Conservation (phyloP, 1,140 invertebrate genomes). For the Capitella teleta region DNA sequence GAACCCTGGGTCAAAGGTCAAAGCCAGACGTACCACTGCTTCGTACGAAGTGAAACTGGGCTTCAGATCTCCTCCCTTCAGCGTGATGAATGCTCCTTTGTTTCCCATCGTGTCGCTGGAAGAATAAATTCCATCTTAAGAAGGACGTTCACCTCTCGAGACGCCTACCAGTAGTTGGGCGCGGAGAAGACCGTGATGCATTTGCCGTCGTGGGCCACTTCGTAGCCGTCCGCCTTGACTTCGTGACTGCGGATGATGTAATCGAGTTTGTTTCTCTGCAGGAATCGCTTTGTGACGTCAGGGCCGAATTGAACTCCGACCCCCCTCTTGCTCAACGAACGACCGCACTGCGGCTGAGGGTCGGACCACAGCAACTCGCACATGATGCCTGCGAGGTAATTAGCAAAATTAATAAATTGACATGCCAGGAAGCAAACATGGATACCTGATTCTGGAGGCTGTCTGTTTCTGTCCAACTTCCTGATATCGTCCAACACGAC, state of each 20-base stretch:
- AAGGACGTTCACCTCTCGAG: not conserved
- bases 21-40: constrained; percentile 66
- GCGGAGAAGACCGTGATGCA: constrained; percentile 59
- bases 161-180: constrained; percentile 88
- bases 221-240: constrained; percentile 93
- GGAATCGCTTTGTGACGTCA: constrained; percentile 82
- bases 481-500: constrained; percentile 84
- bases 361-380: constrained; percentile 97
- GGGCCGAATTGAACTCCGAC: constrained; percentile 98
- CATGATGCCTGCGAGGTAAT: constrained; percentile 67
- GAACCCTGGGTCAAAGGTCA: not conserved
- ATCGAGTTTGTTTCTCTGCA: constrained; percentile 72
- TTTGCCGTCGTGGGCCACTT: constrained; percentile 76
- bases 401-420: no score
- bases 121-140: constrained; percentile 15
- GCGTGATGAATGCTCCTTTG: constrained; percentile 90
- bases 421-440: no score
- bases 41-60: constrained; percentile 85
- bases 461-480: constrained; percentile 76
- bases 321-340: constrained; percentile 86
- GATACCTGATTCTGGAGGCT: constrained; percentile 93
- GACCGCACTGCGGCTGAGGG: constrained; percentile 75
- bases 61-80: constrained; percentile 71
- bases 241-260: constrained; percentile 95
- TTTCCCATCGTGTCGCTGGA: constrained; percentile 96